Evolutionary conservation across 2,888 invertebrate genomes (phyloP).

Genomic region (Drosophila buzzatii): DNA sequence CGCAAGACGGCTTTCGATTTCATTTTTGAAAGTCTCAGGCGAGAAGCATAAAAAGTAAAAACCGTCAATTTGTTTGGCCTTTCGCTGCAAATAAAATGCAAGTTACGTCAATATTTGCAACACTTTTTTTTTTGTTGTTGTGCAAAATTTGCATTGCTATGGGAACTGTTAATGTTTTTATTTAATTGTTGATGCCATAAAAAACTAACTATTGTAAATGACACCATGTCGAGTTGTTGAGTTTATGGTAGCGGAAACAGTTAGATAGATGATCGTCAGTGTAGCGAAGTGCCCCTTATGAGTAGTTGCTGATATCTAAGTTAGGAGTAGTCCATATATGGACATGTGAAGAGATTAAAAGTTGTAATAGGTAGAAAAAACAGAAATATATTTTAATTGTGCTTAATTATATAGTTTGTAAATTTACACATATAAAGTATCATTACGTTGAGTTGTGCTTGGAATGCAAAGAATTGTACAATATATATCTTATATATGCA

Average conservation of each 20-base stretch:
- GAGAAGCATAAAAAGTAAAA: conserved; percentile 9
- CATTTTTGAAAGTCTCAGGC: conserved; percentile 57
- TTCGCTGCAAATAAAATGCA: conserved; percentile 58
- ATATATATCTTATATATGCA: background rate
- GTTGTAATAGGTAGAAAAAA: background rate
- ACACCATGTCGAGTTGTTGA: conserved; percentile 6
- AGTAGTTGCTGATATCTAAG: background rate
- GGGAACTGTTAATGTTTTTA: conserved; percentile 61
- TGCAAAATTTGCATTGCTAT: conserved; percentile 59
- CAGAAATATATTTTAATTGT: background rate
- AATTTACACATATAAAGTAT: background rate
- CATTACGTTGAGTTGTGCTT: background rate
- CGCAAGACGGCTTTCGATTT: conserved; percentile 59
- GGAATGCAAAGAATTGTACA: background rate
- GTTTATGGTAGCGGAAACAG: conserved; percentile 8
- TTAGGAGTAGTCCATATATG: background rate
- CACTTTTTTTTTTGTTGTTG: conserved; percentile 22
- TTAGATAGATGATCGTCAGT: background rate
- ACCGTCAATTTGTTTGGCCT: conserved; percentile 46
- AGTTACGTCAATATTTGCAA: conserved; percentile 59
- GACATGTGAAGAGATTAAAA: background rate
- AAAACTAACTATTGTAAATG: conserved; percentile 9
- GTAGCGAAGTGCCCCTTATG: background rate
- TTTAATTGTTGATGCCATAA: conserved; percentile 51
- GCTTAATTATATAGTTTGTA: background rate